Evolutionary conservation across 2,797 vertebrate species (phyloP), one percentile per base, ranked within the genome.

Genomic region (Gallinago solitaria): DNA sequence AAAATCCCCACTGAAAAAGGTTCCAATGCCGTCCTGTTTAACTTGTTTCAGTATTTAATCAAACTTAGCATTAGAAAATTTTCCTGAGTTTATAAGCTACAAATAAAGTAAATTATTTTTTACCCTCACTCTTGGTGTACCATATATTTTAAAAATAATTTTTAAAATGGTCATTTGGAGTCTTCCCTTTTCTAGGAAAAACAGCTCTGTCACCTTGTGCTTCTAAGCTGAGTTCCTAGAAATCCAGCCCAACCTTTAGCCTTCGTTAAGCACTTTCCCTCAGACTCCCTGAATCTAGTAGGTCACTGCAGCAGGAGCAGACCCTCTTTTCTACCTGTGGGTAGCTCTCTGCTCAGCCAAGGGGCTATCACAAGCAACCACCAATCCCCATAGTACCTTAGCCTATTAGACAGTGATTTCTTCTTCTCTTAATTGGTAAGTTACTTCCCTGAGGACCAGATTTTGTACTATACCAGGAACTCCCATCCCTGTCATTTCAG

Each of bases 381-480:
- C 20, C 53, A 61, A 27, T 43, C 18, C 24, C 57, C 0, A 0
- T 39, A 50, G n/a, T 23, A 41, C 33, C 27, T 15, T 25, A 35
- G 9, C 17, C 48, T 27, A 16, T 43, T 76, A 82, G 17, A 51
- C 20, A 61, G n/a, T 17, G 59, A 57, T 50, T 75, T 68, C 54
- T 76, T 74, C 35, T 78, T 71, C 50, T 69, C 41, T 56, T 68
- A 69, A 48, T 61, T 60, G n/a, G 12, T 39, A 54, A n/a, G 17
- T 77, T 33, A 59, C 39, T 89, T 64, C 35, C 45, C 50, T 23
- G 28, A 69, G 15, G 32, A 47, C 23, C 25, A 35, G 32, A 41
- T 45, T 63, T 65, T 75, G 45, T 19, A 64, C 17, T 33, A 54
- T 54, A 25, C 60, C n/a, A 47, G 64, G 48, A 50, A 69, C 8